phyloP scores from a whole-genome alignment of 1,140 invertebrate species.

The Panagrolaimus sp. region DNA sequence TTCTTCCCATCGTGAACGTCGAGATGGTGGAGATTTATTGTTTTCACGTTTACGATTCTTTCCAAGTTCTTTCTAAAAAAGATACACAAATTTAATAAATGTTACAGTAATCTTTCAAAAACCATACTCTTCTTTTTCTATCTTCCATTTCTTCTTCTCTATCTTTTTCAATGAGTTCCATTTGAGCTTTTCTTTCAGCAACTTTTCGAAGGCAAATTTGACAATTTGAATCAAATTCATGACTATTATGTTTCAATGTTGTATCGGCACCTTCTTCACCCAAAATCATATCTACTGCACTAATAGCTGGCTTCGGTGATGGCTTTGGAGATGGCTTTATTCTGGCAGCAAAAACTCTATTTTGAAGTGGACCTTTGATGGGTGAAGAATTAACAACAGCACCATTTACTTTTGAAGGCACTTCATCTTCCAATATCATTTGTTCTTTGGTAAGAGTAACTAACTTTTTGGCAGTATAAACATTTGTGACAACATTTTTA shows the following conservation, averaged over 20 bases:
- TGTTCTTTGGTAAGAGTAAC: background rate
- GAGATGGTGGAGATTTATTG: background rate
- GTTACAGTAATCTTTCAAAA: background rate
- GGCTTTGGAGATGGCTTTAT: background rate
- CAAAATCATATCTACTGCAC: slow-evolving; percentile 23
- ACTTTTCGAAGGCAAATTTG: slow-evolving; percentile 15
- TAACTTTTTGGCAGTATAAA: background rate
- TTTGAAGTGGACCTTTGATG: background rate
- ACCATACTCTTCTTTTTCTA: background rate
- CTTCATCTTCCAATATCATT: background rate
- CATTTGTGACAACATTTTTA: slow-evolving; percentile 7
- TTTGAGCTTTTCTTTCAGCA: background rate
- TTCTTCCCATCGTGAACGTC: background rate
- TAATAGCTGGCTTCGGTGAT: background rate
- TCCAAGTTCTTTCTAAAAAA: background rate
- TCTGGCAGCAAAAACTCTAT: background rate
- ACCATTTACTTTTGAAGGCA: no score
- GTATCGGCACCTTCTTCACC: slow-evolving; percentile 16
- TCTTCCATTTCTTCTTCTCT: slow-evolving; percentile 12
- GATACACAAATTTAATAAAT: no score
- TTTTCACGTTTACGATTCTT: background rate
- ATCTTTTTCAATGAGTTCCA: background rate
- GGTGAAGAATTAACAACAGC: background rate
- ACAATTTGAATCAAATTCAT: slow-evolving; percentile 26
- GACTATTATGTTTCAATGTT: slow-evolving; percentile 20